Evolutionary conservation across 1,140 invertebrate species (phyloP), one percentile per base, ranked within the genome.

Genomic region (Papilio polyxenes): DNA sequence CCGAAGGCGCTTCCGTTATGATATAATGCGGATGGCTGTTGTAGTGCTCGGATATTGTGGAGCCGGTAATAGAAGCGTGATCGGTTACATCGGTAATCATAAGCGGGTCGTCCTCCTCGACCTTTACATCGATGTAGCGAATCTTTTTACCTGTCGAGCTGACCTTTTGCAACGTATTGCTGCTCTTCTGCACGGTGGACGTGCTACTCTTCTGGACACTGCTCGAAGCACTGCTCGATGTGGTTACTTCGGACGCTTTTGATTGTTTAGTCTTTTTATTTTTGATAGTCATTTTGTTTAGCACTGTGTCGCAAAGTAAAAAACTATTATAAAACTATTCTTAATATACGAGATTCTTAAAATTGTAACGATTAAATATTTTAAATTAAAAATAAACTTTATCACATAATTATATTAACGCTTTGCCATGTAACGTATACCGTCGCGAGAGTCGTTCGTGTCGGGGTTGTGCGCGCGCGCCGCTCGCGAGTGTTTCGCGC

Each of bases 191-290:
- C 82, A 92, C 90, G 5, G 90, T 94, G 10, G 94, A 90, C 10
- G 90, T 91, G 82, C 89, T 93, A 40, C 88, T 89, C 83, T 93
- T 93, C 85, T 94, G 93, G 76, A 92, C 92, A 92, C 92, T 93
- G 72, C 85, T 94, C 81, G 92, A 92, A 37, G 91, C 92, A 91
- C 90, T 93, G 81, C 87, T 91, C 23, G 89, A 88, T 59, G 90
- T 88, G n/a, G 90, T 89, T 89, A 93, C 92, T 88, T 93, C 90
- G 44, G 91, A 90, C 81, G 88, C 84, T 82, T 90, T 92, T 75
- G 92, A 87, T 86, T 93, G 91, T 83, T 93, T 94, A 94, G 92
- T 94, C 92, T 94, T 94, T 94, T 94, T 94, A 91, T 94, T 94
- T 94, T 94, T 94, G 91, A 94, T 94, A 86, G 93, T 94, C 93